Percentiles rank a stretch among this genome's conserved stretches.
These are phyloP conservation scores for Albula glossodonta DNA, from an alignment of 2,113 vertebrate species.

Conservation along the genomic window DNA sequence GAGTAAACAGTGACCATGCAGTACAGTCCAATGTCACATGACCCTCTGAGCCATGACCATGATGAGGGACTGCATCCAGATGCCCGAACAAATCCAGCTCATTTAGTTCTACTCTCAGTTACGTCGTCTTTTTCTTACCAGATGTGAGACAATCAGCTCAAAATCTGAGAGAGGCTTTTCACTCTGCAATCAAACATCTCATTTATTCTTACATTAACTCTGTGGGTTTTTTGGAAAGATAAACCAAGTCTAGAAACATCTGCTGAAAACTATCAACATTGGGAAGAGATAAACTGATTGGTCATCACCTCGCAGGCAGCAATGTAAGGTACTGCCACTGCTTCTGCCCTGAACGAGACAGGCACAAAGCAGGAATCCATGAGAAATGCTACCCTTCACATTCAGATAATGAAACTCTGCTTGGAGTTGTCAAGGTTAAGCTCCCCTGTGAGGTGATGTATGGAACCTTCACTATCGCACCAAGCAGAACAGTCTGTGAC, in stretches of 20 bases:
- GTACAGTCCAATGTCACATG: neutral
- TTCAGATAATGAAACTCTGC: neutral
- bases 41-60: neutral
- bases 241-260: neutral
- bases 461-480: neutral
- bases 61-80: neutral
- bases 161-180: neutral
- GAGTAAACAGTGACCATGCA: neutral
- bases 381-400: neutral
- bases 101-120: neutral
- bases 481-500: neutral
- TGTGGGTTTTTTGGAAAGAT: neutral
- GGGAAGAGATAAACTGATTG: neutral
- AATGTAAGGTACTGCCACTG: neutral
- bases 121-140: neutral
- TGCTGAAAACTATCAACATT: neutral
- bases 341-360: neutral
- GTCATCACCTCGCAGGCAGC: neutral
- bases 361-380: neutral
- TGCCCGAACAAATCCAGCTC: neutral
- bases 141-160: neutral
- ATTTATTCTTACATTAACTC: neutral
- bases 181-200: neutral
- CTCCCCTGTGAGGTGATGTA: neutral
- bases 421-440: neutral